phyloP scores from a whole-genome alignment of 2,113 vertebrate species.

The Larimichthys polyactis region DNA sequence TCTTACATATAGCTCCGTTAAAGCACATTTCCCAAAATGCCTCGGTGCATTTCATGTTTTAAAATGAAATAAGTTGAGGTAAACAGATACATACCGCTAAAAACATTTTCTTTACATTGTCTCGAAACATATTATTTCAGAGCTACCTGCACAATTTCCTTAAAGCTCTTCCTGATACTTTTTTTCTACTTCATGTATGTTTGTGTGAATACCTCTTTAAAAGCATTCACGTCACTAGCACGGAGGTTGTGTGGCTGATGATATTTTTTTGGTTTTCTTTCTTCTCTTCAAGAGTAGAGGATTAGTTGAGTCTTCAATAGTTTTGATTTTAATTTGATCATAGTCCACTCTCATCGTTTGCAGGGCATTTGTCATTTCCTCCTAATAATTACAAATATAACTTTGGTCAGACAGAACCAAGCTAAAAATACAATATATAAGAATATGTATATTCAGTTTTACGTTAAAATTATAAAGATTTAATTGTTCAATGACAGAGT shows the following conservation, averaged over 20 bases:
- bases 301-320: conserved; percentile 50
- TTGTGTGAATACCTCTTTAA: background rate
- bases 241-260: conserved; percentile 15
- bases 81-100: background rate
- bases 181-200: background rate
- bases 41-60: background rate
- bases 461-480: background rate
- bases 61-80: background rate
- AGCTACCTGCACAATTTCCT: background rate
- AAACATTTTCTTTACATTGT: background rate
- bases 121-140: background rate
- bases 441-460: background rate
- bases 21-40: background rate
- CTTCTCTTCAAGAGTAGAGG: conserved; percentile 50
- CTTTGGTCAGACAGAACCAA: background rate
- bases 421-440: background rate
- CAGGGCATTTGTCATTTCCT: conserved; percentile 96
- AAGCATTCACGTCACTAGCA: background rate
- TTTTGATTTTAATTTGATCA: conserved; percentile 91
- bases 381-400: conserved; percentile 74
- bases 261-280: conserved; percentile 39
- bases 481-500: background rate
- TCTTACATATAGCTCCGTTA: too few species aligned
- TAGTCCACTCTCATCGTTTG: conserved; percentile 95
- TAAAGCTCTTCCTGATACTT: background rate